Conservation (phyloP, 2,797 vertebrate species). For the Leptoclinus maculatus region DNA sequence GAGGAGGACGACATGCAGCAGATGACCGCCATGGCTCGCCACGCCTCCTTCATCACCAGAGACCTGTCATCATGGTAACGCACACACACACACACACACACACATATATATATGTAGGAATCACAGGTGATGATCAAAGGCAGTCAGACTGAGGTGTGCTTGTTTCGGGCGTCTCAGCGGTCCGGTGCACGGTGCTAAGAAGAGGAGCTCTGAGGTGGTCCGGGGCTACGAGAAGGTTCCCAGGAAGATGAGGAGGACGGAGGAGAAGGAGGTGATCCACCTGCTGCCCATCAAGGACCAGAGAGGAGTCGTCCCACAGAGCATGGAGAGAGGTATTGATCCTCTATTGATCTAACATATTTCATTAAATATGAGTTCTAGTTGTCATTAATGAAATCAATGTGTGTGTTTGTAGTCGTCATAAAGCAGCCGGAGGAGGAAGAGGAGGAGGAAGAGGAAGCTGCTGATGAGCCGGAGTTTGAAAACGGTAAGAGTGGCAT, state of each 20-base stretch:
- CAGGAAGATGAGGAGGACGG: conserved; percentile 83
- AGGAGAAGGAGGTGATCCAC: conserved; percentile 94
- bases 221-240: conserved; percentile 92
- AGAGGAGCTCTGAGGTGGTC: conserved; percentile 83
- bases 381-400: neutral
- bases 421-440: conserved; percentile 73
- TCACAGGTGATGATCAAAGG: no score
- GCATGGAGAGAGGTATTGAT: conserved; percentile 84
- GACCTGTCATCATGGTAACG: conserved; percentile 92
- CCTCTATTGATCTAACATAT: no score
- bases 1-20: conserved; percentile 93
- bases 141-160: neutral
- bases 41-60: conserved; percentile 94
- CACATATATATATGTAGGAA: neutral
- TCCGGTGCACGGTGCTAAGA: conserved; percentile 90
- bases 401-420: conserved; percentile 71
- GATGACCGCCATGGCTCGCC: conserved; percentile 89
- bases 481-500: conserved; percentile 43
- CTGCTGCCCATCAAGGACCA: conserved; percentile 97
- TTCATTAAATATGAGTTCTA: no score
- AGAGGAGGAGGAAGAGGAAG: conserved; percentile 81
- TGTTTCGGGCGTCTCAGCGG: conserved; percentile 76
- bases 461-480: conserved; percentile 57
- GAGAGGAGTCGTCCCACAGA: conserved; percentile 91
- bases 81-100: no score